Evolutionary conservation across 2,113 vertebrate species (phyloP), one percentile per base, ranked within the genome.

Genomic region (Anseranas semipalmata): DNA sequence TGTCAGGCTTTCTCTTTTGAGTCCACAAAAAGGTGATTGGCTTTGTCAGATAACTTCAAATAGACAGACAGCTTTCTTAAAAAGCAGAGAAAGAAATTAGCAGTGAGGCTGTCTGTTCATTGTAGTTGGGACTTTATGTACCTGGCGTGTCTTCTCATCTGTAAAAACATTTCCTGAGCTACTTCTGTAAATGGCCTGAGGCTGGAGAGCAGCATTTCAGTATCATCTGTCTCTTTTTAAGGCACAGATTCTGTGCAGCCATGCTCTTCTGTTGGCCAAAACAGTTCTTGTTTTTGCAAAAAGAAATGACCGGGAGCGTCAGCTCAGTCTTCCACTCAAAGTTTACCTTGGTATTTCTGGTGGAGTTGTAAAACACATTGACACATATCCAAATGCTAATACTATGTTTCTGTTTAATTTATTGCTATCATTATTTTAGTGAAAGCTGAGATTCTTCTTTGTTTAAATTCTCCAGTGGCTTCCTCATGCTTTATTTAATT

Each of bases 81-180:
- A 94, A 81, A 91, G 43, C 45, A 66, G 52, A 41, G 78, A 77
- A 89, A 78, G 50, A 92, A 71, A 78, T 95, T 68, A 92, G 66
- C 48, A 70, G 7, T 55, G 68, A 88, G n/a, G 17, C 82, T 94
- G 65, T 46, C 92, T 92, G 67, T 90, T 94, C 92, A 86, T 92
- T 92, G 68, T 56, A 96, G 75, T 85, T 81, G 85, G 92, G 46
- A 90, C 78, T 93, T 93, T 18, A 56, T 88, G 88, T 96, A 90
- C 92, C 87, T 83, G 82, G 72, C 6, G 0, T 86, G 76, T 89
- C 72, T 80, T 93, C 76, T 97, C 92, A 88, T 86, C 90, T 88
- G 86, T 95, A 71, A 96, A 95, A 95, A 76, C 68, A 75, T 95
- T 94, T 96, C 56, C 68, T 94, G 76, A 96, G 80, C 85, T 94